Conservation (phyloP, 2,113 vertebrate genomes). For the Amazona guildingii region DNA sequence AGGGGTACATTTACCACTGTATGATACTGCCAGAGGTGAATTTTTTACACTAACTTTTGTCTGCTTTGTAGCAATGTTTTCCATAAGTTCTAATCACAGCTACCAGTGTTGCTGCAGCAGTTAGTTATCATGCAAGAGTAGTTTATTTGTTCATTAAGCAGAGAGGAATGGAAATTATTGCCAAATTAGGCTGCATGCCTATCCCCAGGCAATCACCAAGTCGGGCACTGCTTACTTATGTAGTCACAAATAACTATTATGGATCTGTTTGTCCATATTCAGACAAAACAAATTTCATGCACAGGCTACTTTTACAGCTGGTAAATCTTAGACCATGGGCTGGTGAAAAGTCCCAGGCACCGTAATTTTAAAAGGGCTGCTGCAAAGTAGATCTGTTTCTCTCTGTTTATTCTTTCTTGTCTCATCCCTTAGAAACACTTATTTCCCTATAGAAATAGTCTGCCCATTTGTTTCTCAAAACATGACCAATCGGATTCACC, state of each 20-base stretch:
- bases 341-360: neutral
- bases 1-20: neutral
- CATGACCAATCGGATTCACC: neutral
- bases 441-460: neutral
- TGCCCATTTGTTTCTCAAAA: neutral
- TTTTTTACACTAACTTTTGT: neutral
- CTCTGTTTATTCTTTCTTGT: neutral
- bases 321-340: neutral
- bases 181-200: neutral
- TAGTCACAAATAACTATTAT: conserved; percentile 14
- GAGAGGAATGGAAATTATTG: conserved; percentile 38
- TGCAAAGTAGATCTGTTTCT: neutral
- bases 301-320: neutral
- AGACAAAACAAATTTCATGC: neutral
- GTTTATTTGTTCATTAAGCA: conserved; percentile 34
- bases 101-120: neutral
- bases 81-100: neutral
- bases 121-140: neutral
- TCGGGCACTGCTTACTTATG: neutral
- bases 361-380: neutral
- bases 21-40: neutral
- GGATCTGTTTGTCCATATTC: conserved; percentile 10
- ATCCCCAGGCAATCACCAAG: conserved; percentile 39
- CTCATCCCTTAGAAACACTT: neutral
- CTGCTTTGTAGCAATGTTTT: neutral